Base-by-base conservation (phyloP, 2,888 invertebrate species). In the Galerucella nymphaeae region DNA sequence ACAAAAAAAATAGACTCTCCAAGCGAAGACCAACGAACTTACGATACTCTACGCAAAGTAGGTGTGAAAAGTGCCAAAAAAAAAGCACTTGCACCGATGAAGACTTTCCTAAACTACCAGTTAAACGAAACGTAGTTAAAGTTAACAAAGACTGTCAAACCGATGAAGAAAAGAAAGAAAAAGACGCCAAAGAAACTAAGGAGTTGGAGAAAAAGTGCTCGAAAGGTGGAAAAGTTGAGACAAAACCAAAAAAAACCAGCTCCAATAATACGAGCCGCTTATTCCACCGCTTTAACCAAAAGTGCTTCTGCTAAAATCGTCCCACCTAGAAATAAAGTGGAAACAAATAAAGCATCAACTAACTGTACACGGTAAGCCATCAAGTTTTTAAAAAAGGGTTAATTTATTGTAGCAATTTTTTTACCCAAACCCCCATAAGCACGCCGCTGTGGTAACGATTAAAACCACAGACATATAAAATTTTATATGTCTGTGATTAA, bases 201-300 rank as follows among this genome's bases (percentile, higher is more conserved):
- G 64, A 42, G 16, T 18, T 18, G 1, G 62, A 16, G 41, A 53
- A 53, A 18, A n/a, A 13, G 23, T 20, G n/a, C 50, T 58, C n/a
- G 71, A 75, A 61, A 66, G 57, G 11, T 16, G 71, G 71, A 14
- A 84, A 83, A 79, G 70, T 70, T 38, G 83, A 82, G 45, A 11
- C 75, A 10, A 75, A 73, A 59, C 10, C 62, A 20, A n/a, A 59
- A 2, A 85, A 83, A 78, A n/a, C 77, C 82, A 4, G 45, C 70
- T 5, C 58, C 72, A 14, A 65, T 80, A 38, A 74, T 79, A 14
- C 82, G 84, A 66, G 84, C 86, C 18, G 86, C 88, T 8, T 88
- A 89, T 80, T 87, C 89, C 0, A 85, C 87, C 0, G 87, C 87
- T 13, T 78, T 89, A 48, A 87, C 88, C 0, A 85, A 86, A 78